A percentile compares a stretch with the other conserved stretches of the same genome.
These are phyloP conservation scores for Galagoides demidoff DNA, from an alignment of 2,797 vertebrate species.

Conservation along the genomic window DNA sequence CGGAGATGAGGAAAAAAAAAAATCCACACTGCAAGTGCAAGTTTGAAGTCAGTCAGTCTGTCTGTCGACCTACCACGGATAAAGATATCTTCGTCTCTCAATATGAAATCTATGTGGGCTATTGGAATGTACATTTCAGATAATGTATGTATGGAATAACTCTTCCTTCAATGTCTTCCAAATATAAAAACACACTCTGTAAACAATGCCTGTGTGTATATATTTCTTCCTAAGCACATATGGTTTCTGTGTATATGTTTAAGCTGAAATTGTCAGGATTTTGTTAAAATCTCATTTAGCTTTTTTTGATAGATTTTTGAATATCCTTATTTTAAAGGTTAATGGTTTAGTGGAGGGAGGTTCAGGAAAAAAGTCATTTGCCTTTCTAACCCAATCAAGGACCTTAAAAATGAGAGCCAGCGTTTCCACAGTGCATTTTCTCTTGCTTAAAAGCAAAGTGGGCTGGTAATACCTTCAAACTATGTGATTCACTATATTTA, in stretches of 20 bases:
- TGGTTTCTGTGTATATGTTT: slow-evolving; percentile 83
- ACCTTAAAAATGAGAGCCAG: slow-evolving; percentile 55
- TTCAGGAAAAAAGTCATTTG: slow-evolving; percentile 76
- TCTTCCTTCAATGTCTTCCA: slow-evolving; percentile 76
- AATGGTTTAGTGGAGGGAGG: slow-evolving; percentile 78
- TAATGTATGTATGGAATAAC: slow-evolving; percentile 78
- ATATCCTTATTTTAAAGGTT: slow-evolving; percentile 78
- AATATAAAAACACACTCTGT: slow-evolving; percentile 73
- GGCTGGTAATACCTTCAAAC: slow-evolving; percentile 56
- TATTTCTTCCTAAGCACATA: slow-evolving; percentile 75
- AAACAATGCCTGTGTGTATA: slow-evolving; percentile 82
- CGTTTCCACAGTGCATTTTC: slow-evolving; percentile 61
- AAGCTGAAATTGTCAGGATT: slow-evolving; percentile 78
- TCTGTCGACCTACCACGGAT: slow-evolving; percentile 85
- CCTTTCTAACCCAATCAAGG: slow-evolving; percentile 72
- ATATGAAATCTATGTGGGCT: slow-evolving; percentile 77
- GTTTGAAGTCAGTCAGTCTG: slow-evolving; percentile 89
- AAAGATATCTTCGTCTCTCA: slow-evolving; percentile 88
- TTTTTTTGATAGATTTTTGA: slow-evolving; percentile 79
- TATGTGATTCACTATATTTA: slow-evolving; percentile 68
- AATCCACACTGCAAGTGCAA: slow-evolving; percentile 87
- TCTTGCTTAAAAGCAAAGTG: slow-evolving; percentile 75
- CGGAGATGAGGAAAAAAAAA: slow-evolving; percentile 88
- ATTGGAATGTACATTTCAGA: slow-evolving; percentile 77
- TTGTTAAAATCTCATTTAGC: slow-evolving; percentile 78